Base-by-base conservation (phyloP, 2,888 invertebrate species). In the Dorcus parallelipipedus region DNA sequence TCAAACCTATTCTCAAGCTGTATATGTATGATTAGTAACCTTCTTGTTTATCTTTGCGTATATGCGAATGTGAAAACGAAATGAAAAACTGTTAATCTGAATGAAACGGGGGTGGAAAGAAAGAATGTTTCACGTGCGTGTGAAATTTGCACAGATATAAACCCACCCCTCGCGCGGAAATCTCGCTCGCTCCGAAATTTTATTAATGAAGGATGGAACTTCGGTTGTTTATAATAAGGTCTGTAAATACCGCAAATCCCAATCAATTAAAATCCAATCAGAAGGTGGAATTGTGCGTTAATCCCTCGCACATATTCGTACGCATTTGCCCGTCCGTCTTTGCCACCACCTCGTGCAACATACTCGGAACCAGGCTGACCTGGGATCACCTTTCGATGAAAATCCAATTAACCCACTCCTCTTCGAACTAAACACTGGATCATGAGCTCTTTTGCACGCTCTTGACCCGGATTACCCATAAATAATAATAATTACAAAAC, bases 201-300 rank as follows among this genome's bases (percentile, higher is more conserved):
- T 54, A 54, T 54, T 54, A 54, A 54, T 54, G 54, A 54, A 54
- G 54, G 48, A 48, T 54, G 49, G 50, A 40, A 47, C 47, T 50
- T 52, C 47, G 56, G 40, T 56, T 56, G 51, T 54, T 54, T 56
- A 56, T 45, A 56, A 51, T 56, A 56, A 51, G 56, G 51, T 45
- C 51, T 26, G 51, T 58, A 60, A 58, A 59, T 60, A 60, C 61
- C 66, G 38, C 33, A 56, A 56, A 56, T 55, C 64, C 65, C 59
- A 65, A 70, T 69, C 71, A 69, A 73, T 73, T 73, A 73, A 73
- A 73, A 71, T 73, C 68, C 71, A 73, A 73, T 73, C 71, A 70
- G 69, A 70, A 70, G 67, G 66, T 68, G 69, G 70, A 61, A 56
- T 53, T 61, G 51, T 43, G 45, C 52, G 45, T 47, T 56, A 56